Conservation (phyloP, 2,113 vertebrate species). For the Phodopus roborovskii region DNA sequence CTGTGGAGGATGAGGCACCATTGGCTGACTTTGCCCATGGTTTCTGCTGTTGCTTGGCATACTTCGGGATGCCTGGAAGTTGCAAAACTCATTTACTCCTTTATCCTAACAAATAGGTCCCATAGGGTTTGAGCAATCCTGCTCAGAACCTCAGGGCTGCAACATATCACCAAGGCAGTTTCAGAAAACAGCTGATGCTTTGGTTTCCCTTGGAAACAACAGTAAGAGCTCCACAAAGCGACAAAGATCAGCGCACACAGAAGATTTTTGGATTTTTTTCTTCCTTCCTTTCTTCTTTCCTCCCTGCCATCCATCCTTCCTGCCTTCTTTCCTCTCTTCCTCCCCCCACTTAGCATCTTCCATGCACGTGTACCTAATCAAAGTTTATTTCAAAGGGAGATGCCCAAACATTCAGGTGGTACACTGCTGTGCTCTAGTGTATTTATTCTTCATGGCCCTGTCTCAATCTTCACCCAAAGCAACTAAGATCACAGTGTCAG, state of each 20-base stretch:
- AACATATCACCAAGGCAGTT: not conserved
- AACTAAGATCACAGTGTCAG: not conserved
- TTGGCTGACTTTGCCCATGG: not conserved
- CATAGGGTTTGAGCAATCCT: not conserved
- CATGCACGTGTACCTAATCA: not conserved
- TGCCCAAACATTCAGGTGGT: not conserved
- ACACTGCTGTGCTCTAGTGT: not conserved
- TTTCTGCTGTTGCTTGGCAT: not conserved
- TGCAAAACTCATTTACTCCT: not conserved
- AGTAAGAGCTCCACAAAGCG: not conserved
- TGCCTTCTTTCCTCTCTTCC: not conserved
- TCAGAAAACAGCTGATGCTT: not conserved
- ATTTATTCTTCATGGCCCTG: conserved; percentile 4
- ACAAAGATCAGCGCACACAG: not conserved
- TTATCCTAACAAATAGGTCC: not conserved
- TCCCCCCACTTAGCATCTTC: not conserved
- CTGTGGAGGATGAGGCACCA: not conserved
- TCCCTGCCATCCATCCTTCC: not conserved
- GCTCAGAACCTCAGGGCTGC: not conserved
- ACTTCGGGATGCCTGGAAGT: not conserved
- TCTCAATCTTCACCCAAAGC: not conserved
- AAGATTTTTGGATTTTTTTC: not conserved
- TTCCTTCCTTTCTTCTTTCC: not conserved
- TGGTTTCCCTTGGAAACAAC: not conserved
- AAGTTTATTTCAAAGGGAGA: not conserved